phyloP scores from a whole-genome alignment of 2,113 vertebrate species.

The Pterophyllum scalare region DNA sequence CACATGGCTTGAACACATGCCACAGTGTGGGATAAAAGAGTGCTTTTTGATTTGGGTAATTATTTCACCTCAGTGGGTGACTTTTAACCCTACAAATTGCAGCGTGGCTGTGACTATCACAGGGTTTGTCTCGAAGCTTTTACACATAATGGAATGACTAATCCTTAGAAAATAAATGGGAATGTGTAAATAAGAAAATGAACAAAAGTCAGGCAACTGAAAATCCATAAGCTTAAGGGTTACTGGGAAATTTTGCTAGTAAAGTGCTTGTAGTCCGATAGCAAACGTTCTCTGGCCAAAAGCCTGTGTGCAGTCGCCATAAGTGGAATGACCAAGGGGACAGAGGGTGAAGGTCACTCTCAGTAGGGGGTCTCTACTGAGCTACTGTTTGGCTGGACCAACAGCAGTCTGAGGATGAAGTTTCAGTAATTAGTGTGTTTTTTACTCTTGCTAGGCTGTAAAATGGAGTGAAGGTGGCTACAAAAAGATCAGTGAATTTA shows the following conservation, averaged over 20 bases:
- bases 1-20: slow-evolving; percentile 50
- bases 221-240: background rate
- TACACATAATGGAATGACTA: slow-evolving; percentile 29
- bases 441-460: background rate
- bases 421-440: background rate
- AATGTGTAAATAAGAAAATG: slow-evolving; percentile 18
- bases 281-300: background rate
- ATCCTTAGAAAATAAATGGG: slow-evolving; percentile 8
- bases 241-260: background rate
- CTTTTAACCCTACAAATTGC: slow-evolving; percentile 41
- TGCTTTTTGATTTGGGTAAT: slow-evolving; percentile 45
- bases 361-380: background rate
- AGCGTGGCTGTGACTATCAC: slow-evolving; percentile 27
- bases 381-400: background rate
- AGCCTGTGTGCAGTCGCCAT: background rate
- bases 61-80: slow-evolving; percentile 30
- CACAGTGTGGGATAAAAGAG: slow-evolving; percentile 45
- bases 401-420: background rate
- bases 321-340: slow-evolving; percentile 1
- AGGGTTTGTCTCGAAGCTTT: slow-evolving; percentile 32
- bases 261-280: background rate
- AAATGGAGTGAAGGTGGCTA: background rate
- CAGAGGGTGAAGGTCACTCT: background rate
- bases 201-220: background rate
- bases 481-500: background rate